Conservation (phyloP, 2,888 invertebrate species). For the Herminia tarsipennalis region DNA sequence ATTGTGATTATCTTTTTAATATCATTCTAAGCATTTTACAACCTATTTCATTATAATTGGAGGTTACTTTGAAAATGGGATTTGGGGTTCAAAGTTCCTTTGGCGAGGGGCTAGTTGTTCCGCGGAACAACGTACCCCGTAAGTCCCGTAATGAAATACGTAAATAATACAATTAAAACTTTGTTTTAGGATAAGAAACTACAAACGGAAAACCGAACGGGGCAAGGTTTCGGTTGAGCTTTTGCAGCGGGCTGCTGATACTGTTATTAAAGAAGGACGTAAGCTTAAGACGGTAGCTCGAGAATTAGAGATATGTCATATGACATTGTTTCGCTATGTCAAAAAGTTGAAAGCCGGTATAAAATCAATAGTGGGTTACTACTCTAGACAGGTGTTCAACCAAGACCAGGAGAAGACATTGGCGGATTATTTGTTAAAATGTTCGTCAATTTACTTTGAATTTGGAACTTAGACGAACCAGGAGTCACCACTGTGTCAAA, state of each 20-base stretch:
- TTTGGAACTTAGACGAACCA: background rate
- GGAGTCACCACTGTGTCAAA: background rate
- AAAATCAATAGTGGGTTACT: background rate
- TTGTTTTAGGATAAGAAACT: background rate
- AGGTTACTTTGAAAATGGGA: background rate
- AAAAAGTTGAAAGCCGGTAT: constrained; percentile 4
- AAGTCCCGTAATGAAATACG: too few species aligned
- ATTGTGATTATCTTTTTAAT: background rate
- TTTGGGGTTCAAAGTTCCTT: constrained; percentile 1
- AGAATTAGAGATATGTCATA: constrained; percentile 13
- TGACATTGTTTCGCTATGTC: constrained; percentile 9
- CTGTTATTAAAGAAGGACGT: constrained; percentile 3
- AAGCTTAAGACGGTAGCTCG: constrained; percentile 2
- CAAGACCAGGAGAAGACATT: background rate
- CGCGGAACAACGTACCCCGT: constrained; percentile 8
- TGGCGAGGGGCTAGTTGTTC: background rate
- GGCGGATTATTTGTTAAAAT: background rate
- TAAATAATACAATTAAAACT: background rate
- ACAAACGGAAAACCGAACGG: background rate
- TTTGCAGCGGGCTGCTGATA: constrained; percentile 3
- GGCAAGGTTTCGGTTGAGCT: background rate
- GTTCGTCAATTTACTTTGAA: background rate
- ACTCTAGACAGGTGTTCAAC: background rate
- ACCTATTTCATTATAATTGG: background rate
- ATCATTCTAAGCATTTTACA: background rate